Evolutionary conservation across 2,888 invertebrate genomes (phyloP).

Genomic region (Leptinotarsa tumamoca): DNA sequence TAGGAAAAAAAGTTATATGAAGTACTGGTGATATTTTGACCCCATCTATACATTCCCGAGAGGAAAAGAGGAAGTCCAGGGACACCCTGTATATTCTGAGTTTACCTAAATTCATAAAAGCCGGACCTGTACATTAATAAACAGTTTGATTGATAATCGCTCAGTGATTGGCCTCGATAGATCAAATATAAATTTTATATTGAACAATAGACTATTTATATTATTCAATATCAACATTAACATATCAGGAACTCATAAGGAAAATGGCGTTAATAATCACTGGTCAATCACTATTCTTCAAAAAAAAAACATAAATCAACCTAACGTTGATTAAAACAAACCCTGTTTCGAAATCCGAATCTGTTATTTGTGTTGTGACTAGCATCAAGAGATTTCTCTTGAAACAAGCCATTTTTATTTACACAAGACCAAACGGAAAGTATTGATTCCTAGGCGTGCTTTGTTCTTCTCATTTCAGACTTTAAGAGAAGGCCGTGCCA

Average conservation of each 20-base stretch:
- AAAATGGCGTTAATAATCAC: not conserved
- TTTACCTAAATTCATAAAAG: not conserved
- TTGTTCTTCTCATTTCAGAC: slow-evolving; percentile 28
- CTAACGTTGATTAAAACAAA: too few species aligned
- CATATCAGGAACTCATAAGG: slow-evolving; percentile 2
- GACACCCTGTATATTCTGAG: too few species aligned
- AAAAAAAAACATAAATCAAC: too few species aligned
- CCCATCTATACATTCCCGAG: too few species aligned
- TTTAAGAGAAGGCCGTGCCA: slow-evolving; percentile 47
- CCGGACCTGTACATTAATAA: not conserved
- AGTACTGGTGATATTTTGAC: too few species aligned
- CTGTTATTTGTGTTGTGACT: too few species aligned
- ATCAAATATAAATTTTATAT: not conserved
- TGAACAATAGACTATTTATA: not conserved
- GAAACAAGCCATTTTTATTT: not conserved
- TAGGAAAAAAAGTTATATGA: too few species aligned
- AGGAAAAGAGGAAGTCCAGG: too few species aligned
- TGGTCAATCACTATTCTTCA: not conserved
- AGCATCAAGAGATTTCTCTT: too few species aligned
- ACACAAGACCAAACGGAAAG: slow-evolving; percentile 46
- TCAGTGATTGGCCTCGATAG: not conserved
- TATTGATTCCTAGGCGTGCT: slow-evolving; percentile 53
- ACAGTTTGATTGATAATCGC: not conserved
- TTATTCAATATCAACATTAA: slow-evolving; percentile 12
- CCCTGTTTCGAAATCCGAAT: too few species aligned